Evolutionary conservation across 1,140 invertebrate genomes (phyloP), one percentile per base, ranked within the genome.

Genomic region (Hylyphantes graminicola): DNA sequence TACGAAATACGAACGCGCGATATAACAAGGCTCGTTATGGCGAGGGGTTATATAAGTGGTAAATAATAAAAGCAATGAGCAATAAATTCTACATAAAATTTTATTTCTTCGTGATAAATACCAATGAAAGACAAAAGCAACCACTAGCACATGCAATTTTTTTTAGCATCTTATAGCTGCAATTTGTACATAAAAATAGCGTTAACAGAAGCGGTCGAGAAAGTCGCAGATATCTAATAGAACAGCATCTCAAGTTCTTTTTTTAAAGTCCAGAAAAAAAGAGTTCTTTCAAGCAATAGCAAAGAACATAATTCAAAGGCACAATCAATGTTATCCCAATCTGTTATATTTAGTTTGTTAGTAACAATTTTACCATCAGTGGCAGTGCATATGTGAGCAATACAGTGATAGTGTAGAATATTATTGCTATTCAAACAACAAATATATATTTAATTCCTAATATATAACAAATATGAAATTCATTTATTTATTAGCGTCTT

Each of bases 141-240:
- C 50, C 68, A 70, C 67, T 51, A 17, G 53, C 67, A 70, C 68
- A 70, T 70, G 68, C 68, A 53, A 70, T 70, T 70, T 53, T 70
- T 35, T 35, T 68, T 19, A 53, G 51, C 11, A 53, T n/a, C 15
- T 53, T 8, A 70, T 15, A 53, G 68, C 68, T 15, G 50, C 68
- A 11, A 53, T 10, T 17, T 15, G 17, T 51, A 70, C 15, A 53
- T 70, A 70, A 48, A 70, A 70, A 70, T 35, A 35, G 54, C 21
- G 68, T 70, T 70, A 70, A 53, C 68, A 70, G 68, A 70, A 51
- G 68, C 68, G 9, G 19, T 53, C 5, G 7, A 70, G 50, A 70
- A 53, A 53, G 51, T 48, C 50, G 19, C 68, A 70, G 35, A 70
- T 17, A 53, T 17, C 68, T 70, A 53, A n/a, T 53, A 19, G 54